Conservation (phyloP, 2,797 vertebrate species). For the Notoglanidium macrostoma region DNA sequence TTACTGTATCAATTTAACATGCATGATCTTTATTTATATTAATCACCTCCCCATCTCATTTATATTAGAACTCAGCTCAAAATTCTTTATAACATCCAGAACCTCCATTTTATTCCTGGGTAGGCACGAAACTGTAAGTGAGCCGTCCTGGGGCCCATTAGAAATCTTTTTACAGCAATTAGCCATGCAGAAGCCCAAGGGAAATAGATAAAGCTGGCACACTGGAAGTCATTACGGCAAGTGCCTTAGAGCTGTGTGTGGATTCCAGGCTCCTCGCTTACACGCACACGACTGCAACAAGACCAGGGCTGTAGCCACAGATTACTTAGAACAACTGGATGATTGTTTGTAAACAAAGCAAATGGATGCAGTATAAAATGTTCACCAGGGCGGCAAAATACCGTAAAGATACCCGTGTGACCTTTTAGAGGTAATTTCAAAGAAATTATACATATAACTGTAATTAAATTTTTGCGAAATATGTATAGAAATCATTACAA, state of each 20-base stretch:
- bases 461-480: not conserved
- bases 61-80: not conserved
- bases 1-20: not conserved
- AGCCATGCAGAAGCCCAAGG: slow-evolving; percentile 42
- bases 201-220: slow-evolving; percentile 48
- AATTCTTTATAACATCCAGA: not conserved
- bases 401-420: not conserved
- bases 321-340: slow-evolving; percentile 24
- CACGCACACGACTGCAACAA: slow-evolving; percentile 13
- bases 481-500: not conserved
- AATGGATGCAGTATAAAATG: not conserved
- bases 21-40: slow-evolving; percentile 1
- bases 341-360: slow-evolving; percentile 22
- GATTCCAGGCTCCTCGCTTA: slow-evolving; percentile 33
- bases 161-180: slow-evolving; percentile 40
- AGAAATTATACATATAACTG: not conserved
- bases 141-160: slow-evolving; percentile 33
- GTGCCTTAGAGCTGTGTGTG: slow-evolving; percentile 35
- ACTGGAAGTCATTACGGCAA: slow-evolving; percentile 41
- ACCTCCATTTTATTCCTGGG: not conserved
- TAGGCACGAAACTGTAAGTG: slow-evolving; percentile 27
- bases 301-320: slow-evolving; percentile 26
- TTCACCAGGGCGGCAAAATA: not conserved
- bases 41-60: not conserved
- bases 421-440: not conserved